These are phyloP conservation scores for Chloropsis cyanopogon DNA, from an alignment of 2,113 vertebrate species.

Conservation along the genomic window DNA sequence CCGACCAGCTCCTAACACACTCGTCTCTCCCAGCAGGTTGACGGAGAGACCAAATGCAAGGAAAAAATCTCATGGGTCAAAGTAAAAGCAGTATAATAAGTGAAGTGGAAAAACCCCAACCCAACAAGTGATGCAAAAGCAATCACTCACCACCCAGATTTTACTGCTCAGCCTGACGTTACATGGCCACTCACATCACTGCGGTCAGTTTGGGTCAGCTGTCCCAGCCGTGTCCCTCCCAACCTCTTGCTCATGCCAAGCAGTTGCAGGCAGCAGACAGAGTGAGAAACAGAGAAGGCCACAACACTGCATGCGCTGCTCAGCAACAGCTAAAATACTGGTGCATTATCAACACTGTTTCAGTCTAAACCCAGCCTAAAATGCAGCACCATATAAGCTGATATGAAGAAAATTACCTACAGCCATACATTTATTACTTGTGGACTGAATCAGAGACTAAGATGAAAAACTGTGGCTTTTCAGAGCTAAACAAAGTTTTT, in stretches of 20 bases:
- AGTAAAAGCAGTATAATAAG: not conserved
- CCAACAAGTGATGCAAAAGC: not conserved
- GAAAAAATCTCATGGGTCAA: not conserved
- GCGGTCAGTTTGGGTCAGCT: not conserved
- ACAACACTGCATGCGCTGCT: not conserved
- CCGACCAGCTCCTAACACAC: accelerated
- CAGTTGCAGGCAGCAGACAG: not conserved
- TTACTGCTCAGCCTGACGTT: not conserved
- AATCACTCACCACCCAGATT: not conserved
- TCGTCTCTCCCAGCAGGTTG: not conserved
- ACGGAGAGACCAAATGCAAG: not conserved
- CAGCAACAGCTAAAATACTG: not conserved
- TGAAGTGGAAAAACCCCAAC: not conserved
- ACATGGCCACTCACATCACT: not conserved
- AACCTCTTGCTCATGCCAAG: not conserved
- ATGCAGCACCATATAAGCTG: not conserved
- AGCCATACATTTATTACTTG: not conserved
- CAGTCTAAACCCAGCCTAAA: not conserved
- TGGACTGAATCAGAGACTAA: not conserved
- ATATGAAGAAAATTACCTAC: not conserved
- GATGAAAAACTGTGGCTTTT: not conserved
- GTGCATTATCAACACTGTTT: not conserved
- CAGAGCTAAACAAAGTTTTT: not conserved
- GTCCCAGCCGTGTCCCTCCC: not conserved
- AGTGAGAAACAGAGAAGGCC: not conserved